A percentile compares a stretch with the other conserved stretches of the same genome.
Conservation (phyloP, 2,888 invertebrate genomes). For the Platerodrilus igneus region DNA sequence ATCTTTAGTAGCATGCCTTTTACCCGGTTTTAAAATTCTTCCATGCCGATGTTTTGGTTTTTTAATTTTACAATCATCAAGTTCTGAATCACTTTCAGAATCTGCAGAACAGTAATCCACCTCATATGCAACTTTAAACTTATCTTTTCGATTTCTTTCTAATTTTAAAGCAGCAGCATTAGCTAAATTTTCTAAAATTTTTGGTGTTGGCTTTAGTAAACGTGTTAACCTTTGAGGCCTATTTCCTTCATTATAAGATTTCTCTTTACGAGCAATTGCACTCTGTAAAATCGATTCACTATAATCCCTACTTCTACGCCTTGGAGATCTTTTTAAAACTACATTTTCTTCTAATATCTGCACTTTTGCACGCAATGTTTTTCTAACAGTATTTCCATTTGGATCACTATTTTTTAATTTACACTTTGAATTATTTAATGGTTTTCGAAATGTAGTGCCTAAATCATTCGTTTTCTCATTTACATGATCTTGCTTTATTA, state of each 20-base stretch:
- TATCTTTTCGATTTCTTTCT: constrained; percentile 29
- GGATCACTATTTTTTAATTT: constrained; percentile 43
- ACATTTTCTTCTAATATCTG: constrained; percentile 37
- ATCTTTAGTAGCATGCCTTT: constrained; percentile 30
- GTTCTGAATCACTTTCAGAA: constrained; percentile 17
- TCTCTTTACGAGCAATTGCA: constrained; percentile 69
- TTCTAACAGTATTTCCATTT: constrained; percentile 40
- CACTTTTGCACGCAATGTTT: constrained; percentile 41
- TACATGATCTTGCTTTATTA: constrained; percentile 19
- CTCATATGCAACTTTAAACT: constrained; percentile 15
- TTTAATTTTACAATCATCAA: constrained; percentile 19
- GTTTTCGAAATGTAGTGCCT: constrained; percentile 48
- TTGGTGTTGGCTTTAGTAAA: constrained; percentile 63
- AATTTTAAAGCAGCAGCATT: constrained; percentile 34
- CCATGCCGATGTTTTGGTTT: constrained; percentile 28
- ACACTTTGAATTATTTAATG: constrained; percentile 38
- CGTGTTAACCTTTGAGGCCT: constrained; percentile 52
- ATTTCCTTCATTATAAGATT: constrained; percentile 56
- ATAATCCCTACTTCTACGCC: constrained; percentile 60
- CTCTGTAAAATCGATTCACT: constrained; percentile 61
- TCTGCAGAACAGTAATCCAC: constrained; percentile 25
- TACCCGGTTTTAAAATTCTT: constrained; percentile 28
- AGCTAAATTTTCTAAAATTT: constrained; percentile 63
- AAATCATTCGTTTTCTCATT: constrained; percentile 31
- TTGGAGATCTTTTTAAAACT: constrained; percentile 58